A percentile compares a stretch with the other conserved stretches of the same genome.
Evolutionary conservation across 2,797 vertebrate genomes (phyloP).

Genomic region (Semaprochilodus insignis): DNA sequence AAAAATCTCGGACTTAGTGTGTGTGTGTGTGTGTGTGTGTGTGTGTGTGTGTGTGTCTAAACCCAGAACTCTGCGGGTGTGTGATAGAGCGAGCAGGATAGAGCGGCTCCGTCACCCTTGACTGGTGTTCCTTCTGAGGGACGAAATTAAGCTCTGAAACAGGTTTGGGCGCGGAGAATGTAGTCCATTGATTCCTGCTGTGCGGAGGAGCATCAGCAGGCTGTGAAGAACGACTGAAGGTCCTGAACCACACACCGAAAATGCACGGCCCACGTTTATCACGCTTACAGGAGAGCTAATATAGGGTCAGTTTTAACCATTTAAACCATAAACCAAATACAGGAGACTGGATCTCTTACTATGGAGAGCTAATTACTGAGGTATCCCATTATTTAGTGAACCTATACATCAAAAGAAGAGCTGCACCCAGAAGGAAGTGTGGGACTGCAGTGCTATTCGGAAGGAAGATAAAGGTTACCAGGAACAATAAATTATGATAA

Average conservation of each 20-base stretch:
- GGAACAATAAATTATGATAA: no score
- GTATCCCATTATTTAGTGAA: no score
- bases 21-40: conserved; percentile 3
- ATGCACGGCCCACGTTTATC: background rate
- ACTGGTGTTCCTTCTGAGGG: conserved; percentile 19
- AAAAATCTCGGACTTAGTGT: background rate
- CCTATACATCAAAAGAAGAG: no score
- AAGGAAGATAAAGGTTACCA: no score
- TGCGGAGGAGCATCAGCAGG: conserved; percentile 57
- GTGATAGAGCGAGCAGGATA: conserved; percentile 20
- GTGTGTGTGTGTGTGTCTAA: conserved; percentile 1
- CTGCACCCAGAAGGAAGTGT: no score
- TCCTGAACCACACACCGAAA: conserved; percentile 28
- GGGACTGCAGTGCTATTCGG: no score
- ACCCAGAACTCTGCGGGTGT: conserved; percentile 21
- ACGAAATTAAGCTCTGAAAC: conserved; percentile 16
- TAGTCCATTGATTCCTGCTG: conserved; percentile 61
- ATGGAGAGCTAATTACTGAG: background rate
- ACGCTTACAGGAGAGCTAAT: background rate
- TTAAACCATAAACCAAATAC: background rate
- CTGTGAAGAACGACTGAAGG: conserved; percentile 58
- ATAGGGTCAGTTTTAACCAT: background rate
- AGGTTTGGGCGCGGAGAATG: conserved; percentile 30
- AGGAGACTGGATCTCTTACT: background rate
- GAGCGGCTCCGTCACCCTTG: conserved; percentile 23